phyloP scores from a whole-genome alignment of 2,888 invertebrate species.

The Drosophila atripex region DNA sequence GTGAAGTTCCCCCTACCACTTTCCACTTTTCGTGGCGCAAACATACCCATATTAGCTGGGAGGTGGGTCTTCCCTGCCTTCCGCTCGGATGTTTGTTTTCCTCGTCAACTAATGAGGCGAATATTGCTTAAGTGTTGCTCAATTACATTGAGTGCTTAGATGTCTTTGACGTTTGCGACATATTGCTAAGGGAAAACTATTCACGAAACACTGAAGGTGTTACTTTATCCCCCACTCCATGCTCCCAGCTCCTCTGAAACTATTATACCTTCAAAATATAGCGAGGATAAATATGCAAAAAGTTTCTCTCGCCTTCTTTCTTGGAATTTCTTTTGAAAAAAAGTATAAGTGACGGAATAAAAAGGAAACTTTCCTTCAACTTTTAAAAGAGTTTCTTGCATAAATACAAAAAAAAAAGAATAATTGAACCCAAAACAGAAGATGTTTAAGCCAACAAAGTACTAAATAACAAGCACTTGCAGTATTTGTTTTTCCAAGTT shows the following conservation, averaged over 20 bases:
- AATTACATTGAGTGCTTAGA: slow-evolving; percentile 76
- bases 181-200: slow-evolving; percentile 15
- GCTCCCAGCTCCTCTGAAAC: background rate
- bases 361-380: slow-evolving; percentile 1
- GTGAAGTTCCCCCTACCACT: slow-evolving; percentile 53
- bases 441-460: background rate
- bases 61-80: background rate
- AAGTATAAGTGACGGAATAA: slow-evolving; percentile 1
- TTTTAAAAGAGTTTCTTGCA: background rate
- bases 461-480: background rate
- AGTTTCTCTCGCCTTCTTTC: slow-evolving; percentile 3
- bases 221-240: background rate
- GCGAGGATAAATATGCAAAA: slow-evolving; percentile 6
- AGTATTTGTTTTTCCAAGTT: background rate
- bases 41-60: no score
- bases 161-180: slow-evolving; percentile 36
- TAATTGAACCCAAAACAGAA: background rate
- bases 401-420: background rate
- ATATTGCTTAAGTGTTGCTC: slow-evolving; percentile 75
- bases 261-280: slow-evolving; percentile 6
- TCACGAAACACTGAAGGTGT: background rate
- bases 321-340: background rate
- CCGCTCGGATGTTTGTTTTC: slow-evolving; percentile 36
- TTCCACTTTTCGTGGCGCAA: slow-evolving; percentile 14
- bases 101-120: slow-evolving; percentile 72